These are phyloP conservation scores for Palythoa caribaeorum DNA, from an alignment of 92 coral and sea anemone genomes.

Conservation along the genomic window DNA sequence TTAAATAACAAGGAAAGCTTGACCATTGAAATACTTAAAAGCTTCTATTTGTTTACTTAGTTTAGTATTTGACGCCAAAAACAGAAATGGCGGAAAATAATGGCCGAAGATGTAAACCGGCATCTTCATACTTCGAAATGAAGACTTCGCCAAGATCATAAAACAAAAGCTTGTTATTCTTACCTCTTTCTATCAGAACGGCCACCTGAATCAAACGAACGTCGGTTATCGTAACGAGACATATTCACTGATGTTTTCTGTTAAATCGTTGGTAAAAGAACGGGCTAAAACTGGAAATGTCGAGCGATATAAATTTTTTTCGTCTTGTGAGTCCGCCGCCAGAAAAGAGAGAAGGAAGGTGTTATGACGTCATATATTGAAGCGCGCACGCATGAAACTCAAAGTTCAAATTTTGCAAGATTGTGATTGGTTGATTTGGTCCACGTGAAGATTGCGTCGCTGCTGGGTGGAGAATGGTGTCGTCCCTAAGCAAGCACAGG, in stretches of 20 bases:
- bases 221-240: constrained; percentile 97
- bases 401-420: constrained; percentile 9
- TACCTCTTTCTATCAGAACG: constrained; percentile 99
- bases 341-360: constrained; percentile 8
- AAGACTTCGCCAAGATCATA: not conserved
- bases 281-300: not conserved
- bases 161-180: constrained; percentile 2
- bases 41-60: not conserved
- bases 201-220: constrained; percentile 94
- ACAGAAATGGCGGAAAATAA: not conserved
- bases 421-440: constrained; percentile 23
- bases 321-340: constrained; percentile 20
- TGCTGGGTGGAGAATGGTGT: no score
- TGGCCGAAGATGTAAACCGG: not conserved
- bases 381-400: constrained; percentile 20
- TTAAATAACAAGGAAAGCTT: not conserved
- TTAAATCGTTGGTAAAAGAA: constrained; percentile 15
- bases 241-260: constrained; percentile 68
- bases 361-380: not conserved
- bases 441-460: no score
- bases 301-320: not conserved
- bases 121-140: not conserved
- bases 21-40: not conserved
- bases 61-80: not conserved
- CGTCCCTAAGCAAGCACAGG: no score